Conservation (phyloP, 1,140 invertebrate species). For the Ceratosolen solmsi region DNA sequence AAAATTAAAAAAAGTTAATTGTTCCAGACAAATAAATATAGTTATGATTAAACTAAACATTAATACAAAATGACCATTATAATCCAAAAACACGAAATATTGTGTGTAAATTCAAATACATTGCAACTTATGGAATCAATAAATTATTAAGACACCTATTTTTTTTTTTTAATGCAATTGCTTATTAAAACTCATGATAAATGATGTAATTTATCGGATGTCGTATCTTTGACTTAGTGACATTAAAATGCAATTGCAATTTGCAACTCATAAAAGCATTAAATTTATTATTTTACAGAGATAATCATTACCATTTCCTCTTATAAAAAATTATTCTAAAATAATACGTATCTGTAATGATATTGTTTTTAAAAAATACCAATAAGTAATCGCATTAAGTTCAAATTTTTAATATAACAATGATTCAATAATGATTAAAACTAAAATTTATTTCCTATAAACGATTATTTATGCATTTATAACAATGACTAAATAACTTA, state of each 20-base stretch:
- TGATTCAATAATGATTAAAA: too few relatives aligned
- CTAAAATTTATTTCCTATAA: too few relatives aligned
- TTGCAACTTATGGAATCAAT: too few relatives aligned
- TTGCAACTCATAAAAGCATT: background rate
- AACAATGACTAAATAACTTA: too few relatives aligned
- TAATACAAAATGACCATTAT: background rate
- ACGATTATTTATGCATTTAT: too few relatives aligned
- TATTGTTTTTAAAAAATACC: background rate
- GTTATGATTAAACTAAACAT: background rate
- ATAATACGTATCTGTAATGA: background rate
- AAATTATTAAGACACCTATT: too few relatives aligned
- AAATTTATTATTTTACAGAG: background rate
- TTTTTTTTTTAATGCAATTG: too few relatives aligned
- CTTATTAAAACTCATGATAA: background rate
- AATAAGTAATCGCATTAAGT: too few relatives aligned
- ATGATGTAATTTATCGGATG: background rate
- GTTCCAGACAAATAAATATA: background rate
- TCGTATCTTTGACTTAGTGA: background rate
- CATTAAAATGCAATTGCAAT: background rate
- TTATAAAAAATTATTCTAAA: background rate
- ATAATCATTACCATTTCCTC: background rate
- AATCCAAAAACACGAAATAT: background rate
- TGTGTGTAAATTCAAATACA: background rate
- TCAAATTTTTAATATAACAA: too few relatives aligned
- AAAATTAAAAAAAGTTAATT: background rate